Conservation (phyloP, 37 sponge, comb jelly and placozoan species). For the Petrosia ficiformis region DNA sequence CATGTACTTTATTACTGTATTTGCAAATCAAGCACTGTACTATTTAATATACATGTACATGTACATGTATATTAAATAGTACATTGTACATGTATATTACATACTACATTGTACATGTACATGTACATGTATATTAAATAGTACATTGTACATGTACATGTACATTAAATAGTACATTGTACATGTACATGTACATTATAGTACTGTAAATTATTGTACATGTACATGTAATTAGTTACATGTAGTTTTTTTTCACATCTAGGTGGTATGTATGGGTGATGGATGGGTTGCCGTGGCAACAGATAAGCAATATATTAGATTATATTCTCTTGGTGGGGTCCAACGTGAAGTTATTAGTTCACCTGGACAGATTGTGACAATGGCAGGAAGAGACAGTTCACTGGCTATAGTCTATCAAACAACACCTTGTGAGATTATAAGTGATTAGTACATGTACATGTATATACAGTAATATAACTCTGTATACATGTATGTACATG, state of each 20-base stretch:
- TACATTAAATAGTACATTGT: too few species aligned
- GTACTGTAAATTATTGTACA: too few species aligned
- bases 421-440: slow-evolving; percentile 25
- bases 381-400: slow-evolving; percentile 44
- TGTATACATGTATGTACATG: slow-evolving; percentile 1
- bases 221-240: too few species aligned
- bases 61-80: too few species aligned
- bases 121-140: too few species aligned
- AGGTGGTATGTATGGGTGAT: slow-evolving; percentile 51
- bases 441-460: not conserved
- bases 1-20: too few species aligned
- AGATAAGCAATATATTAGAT: slow-evolving; percentile 31
- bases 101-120: too few species aligned
- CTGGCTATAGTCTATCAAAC: slow-evolving; percentile 62
- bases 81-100: too few species aligned
- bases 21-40: too few species aligned
- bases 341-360: slow-evolving; percentile 60
- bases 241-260: not conserved
- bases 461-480: not conserved
- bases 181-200: too few species aligned
- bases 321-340: slow-evolving; percentile 72
- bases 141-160: too few species aligned
- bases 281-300: slow-evolving; percentile 83
- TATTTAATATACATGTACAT: too few species aligned
- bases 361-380: slow-evolving; percentile 50